A percentile compares a stretch with the other conserved stretches of the same genome.
phyloP scores from a whole-genome alignment of 1,140 invertebrate species.

The Microvelia longipes region DNA sequence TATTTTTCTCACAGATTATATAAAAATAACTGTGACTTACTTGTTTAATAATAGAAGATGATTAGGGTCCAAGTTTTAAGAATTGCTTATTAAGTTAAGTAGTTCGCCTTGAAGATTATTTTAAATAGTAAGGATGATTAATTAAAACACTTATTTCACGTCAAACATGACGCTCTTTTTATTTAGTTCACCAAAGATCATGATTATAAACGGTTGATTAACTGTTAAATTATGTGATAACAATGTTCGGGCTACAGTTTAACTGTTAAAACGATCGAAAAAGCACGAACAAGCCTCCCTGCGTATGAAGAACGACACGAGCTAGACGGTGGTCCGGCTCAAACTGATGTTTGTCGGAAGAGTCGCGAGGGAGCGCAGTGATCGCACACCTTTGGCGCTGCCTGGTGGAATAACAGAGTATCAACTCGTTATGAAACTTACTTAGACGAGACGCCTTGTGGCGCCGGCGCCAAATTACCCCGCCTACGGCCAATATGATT shows the following conservation, averaged over 20 bases:
- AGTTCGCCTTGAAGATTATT: too few species aligned
- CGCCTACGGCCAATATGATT: not conserved
- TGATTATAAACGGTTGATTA: too few species aligned
- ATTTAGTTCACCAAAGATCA: too few species aligned
- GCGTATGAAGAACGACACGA: not conserved
- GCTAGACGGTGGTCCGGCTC: not conserved
- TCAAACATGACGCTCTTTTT: too few species aligned
- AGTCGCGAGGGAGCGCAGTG: not conserved
- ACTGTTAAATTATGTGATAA: not conserved
- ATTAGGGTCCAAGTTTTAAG: too few species aligned
- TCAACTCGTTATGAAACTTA: not conserved
- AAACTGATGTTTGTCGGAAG: not conserved
- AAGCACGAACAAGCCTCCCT: not conserved
- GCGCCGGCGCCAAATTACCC: too few species aligned
- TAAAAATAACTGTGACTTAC: too few species aligned
- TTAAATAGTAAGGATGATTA: too few species aligned
- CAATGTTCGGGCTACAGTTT: not conserved
- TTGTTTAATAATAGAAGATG: too few species aligned
- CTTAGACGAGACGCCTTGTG: not conserved
- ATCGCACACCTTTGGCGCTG: not conserved
- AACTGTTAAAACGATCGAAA: not conserved
- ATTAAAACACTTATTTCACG: too few species aligned
- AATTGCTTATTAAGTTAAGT: too few species aligned
- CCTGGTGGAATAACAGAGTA: not conserved
- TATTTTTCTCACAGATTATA: too few species aligned